Base-by-base conservation (phyloP, 2,797 vertebrate genomes). In the Gambelia wislizenii region DNA sequence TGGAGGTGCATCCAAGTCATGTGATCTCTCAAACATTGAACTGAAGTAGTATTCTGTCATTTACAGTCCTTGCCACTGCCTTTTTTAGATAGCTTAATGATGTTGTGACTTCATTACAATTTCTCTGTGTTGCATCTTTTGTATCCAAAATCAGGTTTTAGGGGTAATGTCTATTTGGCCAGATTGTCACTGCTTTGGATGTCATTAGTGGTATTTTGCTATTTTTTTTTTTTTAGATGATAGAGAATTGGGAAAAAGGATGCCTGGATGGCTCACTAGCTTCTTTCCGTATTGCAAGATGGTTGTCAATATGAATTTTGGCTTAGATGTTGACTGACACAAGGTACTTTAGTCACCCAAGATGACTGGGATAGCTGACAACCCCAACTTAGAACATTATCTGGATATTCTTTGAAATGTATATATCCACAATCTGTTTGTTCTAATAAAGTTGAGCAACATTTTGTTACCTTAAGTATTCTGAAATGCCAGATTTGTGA, bases 221-320 rank as follows among this genome's bases (percentile, higher is more conserved):
- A 6, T 64, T 81, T 89, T 67, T 89, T 83, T 64, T 81, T 89
- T 67, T 89, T 83, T 44, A 89, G 84, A 59, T 89, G 75, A 75
- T 76, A 70, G 47, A 42, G 14, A 39, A 36, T 36, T 44, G 7
- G 25, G 42, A 2, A 9, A 64, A 67, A n/a, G 47, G 20, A 42
- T 64, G 12, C 13, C 25, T 82, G 13, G 49, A 52, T 67, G 67
- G 49, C n/a, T 80, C 25, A 10, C 61, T 20, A 18, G 5, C 10
- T 30, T 47, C 70, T 78, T 70, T 9, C 27, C 7, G 44, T 76
- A 4, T 76, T 67, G 20, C 70, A 77, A 54, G 44, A 33, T 54
- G 18, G 6, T 56, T 27, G 18, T 61, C 54, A n/a, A 27, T 54
- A 33, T 76, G 39, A 89, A 52, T 10, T n/a, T 81, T 61, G 20